Conservation (phyloP, 2,113 vertebrate genomes). For the Eurystomus gularis region DNA sequence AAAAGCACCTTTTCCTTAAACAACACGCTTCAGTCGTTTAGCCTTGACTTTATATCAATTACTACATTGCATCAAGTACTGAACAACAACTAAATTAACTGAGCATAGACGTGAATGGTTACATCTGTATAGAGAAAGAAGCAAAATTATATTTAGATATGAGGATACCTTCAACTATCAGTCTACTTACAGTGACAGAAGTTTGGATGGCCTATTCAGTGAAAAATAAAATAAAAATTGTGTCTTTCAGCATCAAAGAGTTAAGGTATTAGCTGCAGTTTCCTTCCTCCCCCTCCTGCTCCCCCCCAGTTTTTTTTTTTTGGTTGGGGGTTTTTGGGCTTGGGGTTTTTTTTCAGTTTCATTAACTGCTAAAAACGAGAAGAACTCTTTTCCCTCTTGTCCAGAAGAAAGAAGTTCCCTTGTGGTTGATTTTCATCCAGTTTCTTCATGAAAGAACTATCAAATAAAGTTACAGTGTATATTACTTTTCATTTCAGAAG, state of each 20-base stretch:
- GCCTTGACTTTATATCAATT: background rate
- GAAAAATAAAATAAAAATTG: background rate
- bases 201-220: background rate
- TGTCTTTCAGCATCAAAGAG: background rate
- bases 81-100: background rate
- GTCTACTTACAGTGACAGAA: background rate
- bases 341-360: background rate
- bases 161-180: background rate
- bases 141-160: background rate
- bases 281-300: fast-evolving
- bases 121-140: background rate
- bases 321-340: background rate
- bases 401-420: background rate
- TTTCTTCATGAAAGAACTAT: conserved; percentile 50
- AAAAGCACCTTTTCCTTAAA: background rate
- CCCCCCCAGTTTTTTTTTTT: fast-evolving
- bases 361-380: background rate
- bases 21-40: background rate
- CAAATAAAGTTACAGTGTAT: conserved; percentile 36
- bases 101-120: background rate
- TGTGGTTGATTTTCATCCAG: conserved; percentile 14
- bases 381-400: background rate
- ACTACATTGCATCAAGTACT: background rate
- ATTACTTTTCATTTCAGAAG: conserved; percentile 59
- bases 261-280: background rate